Evolutionary conservation across 1,140 invertebrate genomes (phyloP).

Genomic region (Apis laboriosa): DNA sequence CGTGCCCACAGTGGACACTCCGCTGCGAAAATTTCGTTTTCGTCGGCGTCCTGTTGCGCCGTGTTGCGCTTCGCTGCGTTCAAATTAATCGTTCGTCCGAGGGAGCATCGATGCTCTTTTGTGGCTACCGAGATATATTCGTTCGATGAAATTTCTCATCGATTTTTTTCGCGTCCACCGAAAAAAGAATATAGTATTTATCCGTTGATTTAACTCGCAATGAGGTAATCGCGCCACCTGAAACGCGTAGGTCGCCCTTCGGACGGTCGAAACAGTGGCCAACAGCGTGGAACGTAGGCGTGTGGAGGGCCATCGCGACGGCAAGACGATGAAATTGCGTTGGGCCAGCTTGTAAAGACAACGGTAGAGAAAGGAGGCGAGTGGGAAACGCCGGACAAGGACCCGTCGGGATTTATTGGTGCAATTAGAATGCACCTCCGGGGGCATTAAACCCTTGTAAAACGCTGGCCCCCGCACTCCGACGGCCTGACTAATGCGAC

Average conservation of each 20-base stretch:
- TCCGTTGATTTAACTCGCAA: accelerated
- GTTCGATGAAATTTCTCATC: background rate
- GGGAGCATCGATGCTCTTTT: conserved; percentile 25
- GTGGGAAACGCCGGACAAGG: conserved; percentile 40
- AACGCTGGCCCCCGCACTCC: conserved; percentile 71
- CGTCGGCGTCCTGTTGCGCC: conserved; percentile 39
- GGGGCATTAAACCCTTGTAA: conserved; percentile 80
- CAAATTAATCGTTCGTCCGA: conserved; percentile 38
- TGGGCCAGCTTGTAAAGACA: background rate
- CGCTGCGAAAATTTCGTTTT: conserved; percentile 52
- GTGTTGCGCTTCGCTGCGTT: background rate
- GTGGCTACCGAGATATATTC: background rate
- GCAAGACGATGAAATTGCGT: conserved; percentile 8
- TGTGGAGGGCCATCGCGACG: conserved; percentile 30
- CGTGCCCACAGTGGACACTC: conserved; percentile 36
- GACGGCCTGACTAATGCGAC: conserved; percentile 74
- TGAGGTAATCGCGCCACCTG: background rate
- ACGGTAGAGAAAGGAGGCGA: conserved; percentile 18
- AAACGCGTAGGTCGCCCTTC: background rate
- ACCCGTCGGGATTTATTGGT: conserved; percentile 78
- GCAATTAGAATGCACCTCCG: conserved; percentile 80
- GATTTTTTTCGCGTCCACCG: no score
- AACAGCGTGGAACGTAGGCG: conserved; percentile 19
- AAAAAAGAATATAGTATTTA: background rate
- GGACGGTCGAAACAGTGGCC: conserved; percentile 3